A percentile compares a stretch with the other conserved stretches of the same genome.
These are phyloP conservation scores for Rhombomys opimus DNA, from an alignment of 2,113 vertebrate species.

Conservation along the genomic window DNA sequence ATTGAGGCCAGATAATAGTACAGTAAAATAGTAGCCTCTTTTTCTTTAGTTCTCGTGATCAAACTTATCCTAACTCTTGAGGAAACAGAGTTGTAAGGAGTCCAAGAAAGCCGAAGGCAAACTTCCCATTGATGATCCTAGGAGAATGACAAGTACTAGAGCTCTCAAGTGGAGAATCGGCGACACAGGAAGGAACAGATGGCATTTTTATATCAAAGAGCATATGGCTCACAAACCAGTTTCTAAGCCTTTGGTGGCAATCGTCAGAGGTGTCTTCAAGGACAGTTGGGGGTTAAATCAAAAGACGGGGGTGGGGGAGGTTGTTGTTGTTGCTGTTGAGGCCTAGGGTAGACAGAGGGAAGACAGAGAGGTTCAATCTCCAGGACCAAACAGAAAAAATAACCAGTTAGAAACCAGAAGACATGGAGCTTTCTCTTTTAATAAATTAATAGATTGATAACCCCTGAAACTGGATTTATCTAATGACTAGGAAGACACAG, in stretches of 20 bases:
- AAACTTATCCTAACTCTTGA: not conserved
- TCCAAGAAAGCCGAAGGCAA: not conserved
- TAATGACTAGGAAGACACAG: not conserved
- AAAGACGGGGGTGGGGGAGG: not conserved
- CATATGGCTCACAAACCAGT: not conserved
- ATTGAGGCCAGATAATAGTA: not conserved
- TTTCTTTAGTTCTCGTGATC: not conserved
- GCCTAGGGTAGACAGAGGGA: not conserved
- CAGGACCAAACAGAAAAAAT: not conserved
- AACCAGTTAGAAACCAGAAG: slow-evolving; percentile 28
- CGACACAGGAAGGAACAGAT: not conserved
- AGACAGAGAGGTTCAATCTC: not conserved
- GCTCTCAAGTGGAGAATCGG: not conserved
- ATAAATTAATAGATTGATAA: not conserved
- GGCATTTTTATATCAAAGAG: not conserved
- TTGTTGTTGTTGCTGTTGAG: not conserved
- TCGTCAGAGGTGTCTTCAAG: not conserved
- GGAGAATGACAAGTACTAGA: not conserved
- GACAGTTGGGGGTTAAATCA: not conserved
- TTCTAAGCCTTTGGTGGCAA: not conserved
- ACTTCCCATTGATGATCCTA: not conserved
- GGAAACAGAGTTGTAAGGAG: not conserved
- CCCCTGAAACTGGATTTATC: not conserved
- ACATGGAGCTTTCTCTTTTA: not conserved
- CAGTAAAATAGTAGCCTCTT: not conserved